Evolutionary conservation across 2,888 invertebrate species (phyloP).

Genomic region (Andrena marginata): DNA sequence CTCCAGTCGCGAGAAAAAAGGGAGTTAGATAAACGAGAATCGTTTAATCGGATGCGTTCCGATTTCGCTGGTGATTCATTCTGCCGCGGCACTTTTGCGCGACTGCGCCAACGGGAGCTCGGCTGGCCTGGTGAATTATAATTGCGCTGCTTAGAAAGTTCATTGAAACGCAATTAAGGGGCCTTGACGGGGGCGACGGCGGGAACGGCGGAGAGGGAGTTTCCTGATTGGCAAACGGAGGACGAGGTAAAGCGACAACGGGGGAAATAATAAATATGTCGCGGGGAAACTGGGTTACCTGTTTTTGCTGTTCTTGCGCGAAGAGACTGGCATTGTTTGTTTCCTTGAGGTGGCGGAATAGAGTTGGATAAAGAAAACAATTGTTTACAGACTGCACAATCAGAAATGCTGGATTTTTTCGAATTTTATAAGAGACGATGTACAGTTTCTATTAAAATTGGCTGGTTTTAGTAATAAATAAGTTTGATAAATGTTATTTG

Average conservation of each 20-base stretch:
- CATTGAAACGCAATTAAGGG: constrained; percentile 29
- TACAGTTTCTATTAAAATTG: no score
- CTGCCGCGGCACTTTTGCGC: neutral
- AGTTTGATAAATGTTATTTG: no score
- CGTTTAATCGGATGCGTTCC: constrained; percentile 36
- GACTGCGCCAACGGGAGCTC: neutral
- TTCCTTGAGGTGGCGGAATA: no score
- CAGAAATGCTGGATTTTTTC: no score
- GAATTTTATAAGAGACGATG: no score
- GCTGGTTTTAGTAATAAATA: no score
- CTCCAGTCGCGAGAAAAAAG: neutral
- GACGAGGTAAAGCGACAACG: neutral
- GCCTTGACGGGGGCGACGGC: neutral
- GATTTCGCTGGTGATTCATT: constrained; percentile 31
- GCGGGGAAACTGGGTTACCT: neutral
- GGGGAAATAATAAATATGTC: neutral
- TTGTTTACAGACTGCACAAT: no score
- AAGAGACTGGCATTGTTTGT: no score
- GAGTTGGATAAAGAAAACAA: no score
- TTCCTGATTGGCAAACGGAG: neutral
- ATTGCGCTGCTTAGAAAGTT: constrained; percentile 36
- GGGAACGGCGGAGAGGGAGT: constrained; percentile 4
- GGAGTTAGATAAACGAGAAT: constrained; percentile 33
- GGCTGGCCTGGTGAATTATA: constrained; percentile 22
- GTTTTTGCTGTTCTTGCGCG: no score